Conservation (phyloP, 1,140 invertebrate species). For the Bombyx mori region DNA sequence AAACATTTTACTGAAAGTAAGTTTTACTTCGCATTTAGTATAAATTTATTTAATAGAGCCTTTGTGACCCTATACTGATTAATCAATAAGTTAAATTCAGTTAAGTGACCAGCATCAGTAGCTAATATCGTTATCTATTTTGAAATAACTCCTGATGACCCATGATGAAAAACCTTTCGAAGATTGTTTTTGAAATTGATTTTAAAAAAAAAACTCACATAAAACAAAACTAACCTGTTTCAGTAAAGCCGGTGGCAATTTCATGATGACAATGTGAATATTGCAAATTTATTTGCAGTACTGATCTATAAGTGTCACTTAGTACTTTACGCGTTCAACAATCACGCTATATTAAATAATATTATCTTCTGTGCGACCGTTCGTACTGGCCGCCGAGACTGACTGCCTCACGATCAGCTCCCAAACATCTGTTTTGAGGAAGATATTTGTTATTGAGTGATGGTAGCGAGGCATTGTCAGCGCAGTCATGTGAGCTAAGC, state of each 20-base stretch:
- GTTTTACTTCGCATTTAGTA: no score
- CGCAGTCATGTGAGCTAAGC: no score
- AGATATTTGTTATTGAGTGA: no score
- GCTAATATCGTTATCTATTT: no score
- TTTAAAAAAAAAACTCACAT: constrained; percentile 5
- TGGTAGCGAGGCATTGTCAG: no score
- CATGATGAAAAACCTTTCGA: background rate
- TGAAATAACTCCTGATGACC: background rate
- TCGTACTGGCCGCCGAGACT: constrained; percentile 19
- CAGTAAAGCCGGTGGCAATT: constrained; percentile 41
- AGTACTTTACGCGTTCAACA: constrained; percentile 2
- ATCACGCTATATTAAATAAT: background rate
- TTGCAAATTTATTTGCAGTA: background rate
- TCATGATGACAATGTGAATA: constrained; percentile 19
- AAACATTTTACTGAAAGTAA: no score
- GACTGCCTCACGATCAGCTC: constrained; percentile 24
- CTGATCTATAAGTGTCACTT: constrained; percentile 1
- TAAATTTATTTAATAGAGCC: no score
- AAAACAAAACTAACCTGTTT: constrained; percentile 41
- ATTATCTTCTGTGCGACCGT: constrained; percentile 9
- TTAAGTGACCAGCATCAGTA: no score
- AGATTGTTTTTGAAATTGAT: background rate
- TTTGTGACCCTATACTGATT: no score
- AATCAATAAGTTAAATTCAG: no score
- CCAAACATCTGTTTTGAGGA: constrained; percentile 25